A percentile compares a stretch with the other conserved stretches of the same genome.
Evolutionary conservation across 2,113 vertebrate genomes (phyloP).

Genomic region (Aplodontia rufa): DNA sequence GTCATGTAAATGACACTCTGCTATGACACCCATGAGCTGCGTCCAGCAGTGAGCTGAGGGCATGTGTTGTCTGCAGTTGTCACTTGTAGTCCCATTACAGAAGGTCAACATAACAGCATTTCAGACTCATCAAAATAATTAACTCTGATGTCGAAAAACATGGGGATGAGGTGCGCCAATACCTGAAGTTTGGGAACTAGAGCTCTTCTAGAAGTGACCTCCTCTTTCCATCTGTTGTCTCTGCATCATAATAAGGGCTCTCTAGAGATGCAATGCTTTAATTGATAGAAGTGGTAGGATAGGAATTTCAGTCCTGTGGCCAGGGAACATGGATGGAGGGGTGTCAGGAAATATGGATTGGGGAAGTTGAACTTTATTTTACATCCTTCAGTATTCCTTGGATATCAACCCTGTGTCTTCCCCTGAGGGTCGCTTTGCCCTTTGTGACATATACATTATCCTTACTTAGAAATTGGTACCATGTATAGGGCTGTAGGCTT

Average conservation of each 20-base stretch:
- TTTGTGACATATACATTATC: slow-evolving; percentile 22
- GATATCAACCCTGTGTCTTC: not conserved
- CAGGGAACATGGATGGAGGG: not conserved
- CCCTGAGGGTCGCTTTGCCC: not conserved
- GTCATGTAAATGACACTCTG: not conserved
- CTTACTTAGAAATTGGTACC: slow-evolving; percentile 17
- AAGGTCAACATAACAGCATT: not conserved
- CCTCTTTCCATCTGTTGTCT: not conserved
- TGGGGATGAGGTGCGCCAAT: not conserved
- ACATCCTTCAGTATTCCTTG: not conserved
- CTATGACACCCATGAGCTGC: not conserved
- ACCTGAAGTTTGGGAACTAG: not conserved
- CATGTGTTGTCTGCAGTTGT: not conserved
- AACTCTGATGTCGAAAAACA: not conserved
- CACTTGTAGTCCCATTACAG: not conserved
- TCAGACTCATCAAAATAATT: not conserved
- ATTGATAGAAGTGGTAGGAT: not conserved
- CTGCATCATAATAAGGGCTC: not conserved
- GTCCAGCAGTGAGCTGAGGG: no score
- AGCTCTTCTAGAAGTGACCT: not conserved
- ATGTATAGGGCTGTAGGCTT: not conserved
- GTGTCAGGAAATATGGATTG: not conserved
- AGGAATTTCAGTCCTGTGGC: not conserved
- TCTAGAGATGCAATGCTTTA: not conserved
- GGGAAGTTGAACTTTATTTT: not conserved